Base-by-base conservation (phyloP, 2,888 invertebrate species). In the Noctua comes region DNA sequence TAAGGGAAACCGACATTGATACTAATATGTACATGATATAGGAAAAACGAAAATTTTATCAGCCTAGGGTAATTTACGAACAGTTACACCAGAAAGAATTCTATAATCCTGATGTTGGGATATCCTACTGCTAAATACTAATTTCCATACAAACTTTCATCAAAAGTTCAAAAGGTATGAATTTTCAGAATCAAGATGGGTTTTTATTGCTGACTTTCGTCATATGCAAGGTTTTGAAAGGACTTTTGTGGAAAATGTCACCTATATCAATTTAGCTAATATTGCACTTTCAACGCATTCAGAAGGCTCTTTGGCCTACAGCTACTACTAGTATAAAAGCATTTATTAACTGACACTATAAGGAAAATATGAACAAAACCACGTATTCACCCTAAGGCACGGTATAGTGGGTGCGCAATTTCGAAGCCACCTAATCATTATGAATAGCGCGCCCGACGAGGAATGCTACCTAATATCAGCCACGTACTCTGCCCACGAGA, bases 391-490 rank as follows among this genome's bases (percentile, higher is more conserved):
- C 46, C 24, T 16, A 27, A 66, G 24, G 54, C 11, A n/a, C 11
- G 27, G 54, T 54, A 46, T 72, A 75, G 65, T 76, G 73, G 59
- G 36, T 54, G 68, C 40, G n/a, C 71, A 73, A 83, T 77, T 68
- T 77, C 65, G 43, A 40, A 72, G 27, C 62, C 73, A 71, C 36
- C 51, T 77, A 68, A 77, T 79, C 71, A 83, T 76, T 68, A 79
- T 85, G 85, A 74, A 79, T 83, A 71, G 83, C 73, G 65, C n/a
- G 51, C 31, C 13, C 0, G 40, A 18, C 8, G 21, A 65, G 77
- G 79, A 79, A 84, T 79, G 73, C 24, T 68, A 13, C 48, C 40
- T 68, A 66, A 85, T 85, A 77, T 76, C 24, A 66, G 74, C 24
- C 16, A 36, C 7, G 10, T 18, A 51, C 31, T 51, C 2, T 8